Evolutionary conservation across 2,888 invertebrate genomes (phyloP).

Genomic region (Drepanosiphum platanoidis): DNA sequence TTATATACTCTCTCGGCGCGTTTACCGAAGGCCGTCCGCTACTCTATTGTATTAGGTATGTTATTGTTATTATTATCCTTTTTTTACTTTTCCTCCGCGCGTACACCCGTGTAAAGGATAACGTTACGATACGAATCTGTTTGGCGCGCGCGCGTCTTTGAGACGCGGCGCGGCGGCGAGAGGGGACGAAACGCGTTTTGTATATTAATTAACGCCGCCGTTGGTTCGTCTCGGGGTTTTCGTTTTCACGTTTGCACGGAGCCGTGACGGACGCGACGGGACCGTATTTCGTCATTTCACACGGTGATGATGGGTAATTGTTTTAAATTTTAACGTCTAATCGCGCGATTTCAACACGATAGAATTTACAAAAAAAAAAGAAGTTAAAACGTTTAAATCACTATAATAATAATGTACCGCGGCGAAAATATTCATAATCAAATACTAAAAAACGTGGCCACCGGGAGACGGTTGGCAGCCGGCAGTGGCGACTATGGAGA

Average conservation of each 20-base stretch:
- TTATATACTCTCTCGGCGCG: not conserved
- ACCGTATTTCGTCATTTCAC: no score
- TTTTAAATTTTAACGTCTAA: no score
- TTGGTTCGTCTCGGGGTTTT: not conserved
- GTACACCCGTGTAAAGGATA: no score
- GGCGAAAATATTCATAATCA: no score
- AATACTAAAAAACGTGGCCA: no score
- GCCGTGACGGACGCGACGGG: not conserved
- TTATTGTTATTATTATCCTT: not conserved
- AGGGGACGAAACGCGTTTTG: not conserved
- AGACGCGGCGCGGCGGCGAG: not conserved
- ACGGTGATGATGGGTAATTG: no score
- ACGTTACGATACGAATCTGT: not conserved
- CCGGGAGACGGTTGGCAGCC: no score
- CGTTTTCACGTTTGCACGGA: not conserved
- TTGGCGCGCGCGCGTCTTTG: not conserved
- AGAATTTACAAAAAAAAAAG: no score
- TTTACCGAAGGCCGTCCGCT: not conserved
- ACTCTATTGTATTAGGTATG: not conserved
- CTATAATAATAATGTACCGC: no score
- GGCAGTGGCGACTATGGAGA: no score
- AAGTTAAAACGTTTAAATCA: no score
- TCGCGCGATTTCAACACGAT: no score
- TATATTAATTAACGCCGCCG: slow-evolving; percentile 9
- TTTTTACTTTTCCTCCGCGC: not conserved